Conservation (phyloP, 2,113 vertebrate species). For the Leucopsar rothschildi region DNA sequence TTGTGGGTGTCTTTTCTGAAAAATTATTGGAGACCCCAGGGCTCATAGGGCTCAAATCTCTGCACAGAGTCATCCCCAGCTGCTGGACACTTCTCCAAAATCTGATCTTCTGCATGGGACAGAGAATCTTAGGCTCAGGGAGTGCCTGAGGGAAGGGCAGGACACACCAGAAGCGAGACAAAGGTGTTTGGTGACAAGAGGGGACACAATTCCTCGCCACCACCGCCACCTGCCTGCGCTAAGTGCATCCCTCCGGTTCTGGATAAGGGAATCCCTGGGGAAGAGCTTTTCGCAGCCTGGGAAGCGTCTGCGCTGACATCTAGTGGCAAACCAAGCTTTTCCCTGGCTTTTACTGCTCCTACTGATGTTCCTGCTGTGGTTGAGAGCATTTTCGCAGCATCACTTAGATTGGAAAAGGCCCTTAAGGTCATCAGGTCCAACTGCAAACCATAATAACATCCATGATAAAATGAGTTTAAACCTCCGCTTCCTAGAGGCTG, state of each 20-base stretch:
- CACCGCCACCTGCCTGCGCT: neutral
- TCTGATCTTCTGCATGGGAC: neutral
- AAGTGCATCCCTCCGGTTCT: neutral
- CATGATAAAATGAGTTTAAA: neutral
- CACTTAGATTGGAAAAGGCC: neutral
- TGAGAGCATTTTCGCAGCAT: neutral
- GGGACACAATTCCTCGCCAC: neutral
- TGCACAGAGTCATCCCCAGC: neutral
- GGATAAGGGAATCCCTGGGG: neutral
- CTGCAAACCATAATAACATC: neutral
- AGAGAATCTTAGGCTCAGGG: neutral
- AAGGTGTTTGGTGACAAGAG: neutral
- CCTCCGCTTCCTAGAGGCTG: accelerated
- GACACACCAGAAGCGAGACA: neutral
- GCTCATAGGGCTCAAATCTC: neutral
- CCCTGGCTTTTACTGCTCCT: neutral
- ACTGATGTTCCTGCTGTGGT: accelerated
- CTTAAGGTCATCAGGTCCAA: no score
- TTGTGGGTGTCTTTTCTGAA: neutral
- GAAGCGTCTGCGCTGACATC: conserved; percentile 33
- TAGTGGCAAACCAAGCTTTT: neutral
- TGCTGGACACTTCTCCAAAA: neutral
- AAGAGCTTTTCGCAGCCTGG: neutral
- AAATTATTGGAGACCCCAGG: neutral
- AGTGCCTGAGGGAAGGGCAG: neutral